Evolutionary conservation across 2,797 vertebrate genomes (phyloP), one percentile per base, ranked within the genome.

Genomic region (Valencia hispanica): DNA sequence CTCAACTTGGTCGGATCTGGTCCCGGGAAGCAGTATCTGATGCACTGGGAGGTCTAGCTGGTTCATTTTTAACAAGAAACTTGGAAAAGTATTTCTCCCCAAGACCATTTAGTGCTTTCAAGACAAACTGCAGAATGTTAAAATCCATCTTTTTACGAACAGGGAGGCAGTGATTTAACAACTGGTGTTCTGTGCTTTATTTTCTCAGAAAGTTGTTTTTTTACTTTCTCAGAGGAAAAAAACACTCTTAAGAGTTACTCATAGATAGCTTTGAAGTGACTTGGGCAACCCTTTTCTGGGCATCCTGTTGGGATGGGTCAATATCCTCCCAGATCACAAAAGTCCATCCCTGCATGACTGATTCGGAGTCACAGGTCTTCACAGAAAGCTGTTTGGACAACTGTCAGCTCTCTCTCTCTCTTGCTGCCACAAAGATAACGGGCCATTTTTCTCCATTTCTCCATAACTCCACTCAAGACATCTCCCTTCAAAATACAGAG

Each of bases 361-460:
- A 90, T 85, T 86, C 75, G 59, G 82, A 87, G 86, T 79, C 0
- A 20, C 50, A 36, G 75, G 88, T 90, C 84, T 86, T 83, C 89
- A 87, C 84, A 0, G 86, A 91, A 89, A 88, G 86, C 87, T 87
- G 88, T 92, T 92, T 90, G 88, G 88, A 89, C 88, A 86, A 87
- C 86, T 89, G 92, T 92, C 91, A 89, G 87, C 84, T 86, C 88
- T 80, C 45, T 71, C 74, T 84, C 88, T 82, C 73, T 57, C 79
- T 74, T 81, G 77, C 66, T 75, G 82, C 79, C 86, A 77, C 89
- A 92, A 82, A 89, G 75, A 86, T 85, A 92, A 91, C 86, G 83
- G 89, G 88, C 91, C 88, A 88, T 94, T 92, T 93, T 93, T 94
- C 92, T 90, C 86, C 74, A 89, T 92, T 87, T 91, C 77, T 75